Conservation (phyloP, 2,113 vertebrate species). For the Phaethon lepturus region DNA sequence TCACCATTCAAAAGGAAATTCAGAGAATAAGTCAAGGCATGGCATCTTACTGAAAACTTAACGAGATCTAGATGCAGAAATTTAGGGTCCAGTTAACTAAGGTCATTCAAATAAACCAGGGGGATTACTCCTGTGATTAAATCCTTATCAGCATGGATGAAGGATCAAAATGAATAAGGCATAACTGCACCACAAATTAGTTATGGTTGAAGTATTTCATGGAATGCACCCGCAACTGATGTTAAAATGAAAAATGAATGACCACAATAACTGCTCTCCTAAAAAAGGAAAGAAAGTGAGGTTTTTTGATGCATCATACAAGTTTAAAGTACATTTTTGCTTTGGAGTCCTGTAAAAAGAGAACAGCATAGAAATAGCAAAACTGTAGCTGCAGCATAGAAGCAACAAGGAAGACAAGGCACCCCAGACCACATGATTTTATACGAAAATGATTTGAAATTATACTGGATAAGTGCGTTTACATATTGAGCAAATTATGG, state of each 20-base stretch:
- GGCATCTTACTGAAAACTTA: background rate
- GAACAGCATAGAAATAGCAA: background rate
- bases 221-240: background rate
- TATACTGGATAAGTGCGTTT: background rate
- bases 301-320: background rate
- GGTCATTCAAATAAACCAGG: background rate
- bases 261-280: background rate
- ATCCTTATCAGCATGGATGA: slow-evolving; percentile 8
- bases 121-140: background rate
- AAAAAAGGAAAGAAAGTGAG: background rate
- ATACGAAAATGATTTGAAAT: background rate
- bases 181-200: background rate
- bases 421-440: background rate
- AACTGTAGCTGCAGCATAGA: background rate
- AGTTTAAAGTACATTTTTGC: background rate
- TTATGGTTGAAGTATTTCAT: background rate
- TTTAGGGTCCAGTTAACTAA: background rate
- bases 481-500: background rate
- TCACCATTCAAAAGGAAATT: background rate
- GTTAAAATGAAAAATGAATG: background rate
- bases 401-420: background rate
- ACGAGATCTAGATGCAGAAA: background rate
- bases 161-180: slow-evolving; percentile 32
- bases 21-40: background rate
- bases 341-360: background rate